phyloP scores from a whole-genome alignment of 2,888 invertebrate species.

The Oeneis ivallda region DNA sequence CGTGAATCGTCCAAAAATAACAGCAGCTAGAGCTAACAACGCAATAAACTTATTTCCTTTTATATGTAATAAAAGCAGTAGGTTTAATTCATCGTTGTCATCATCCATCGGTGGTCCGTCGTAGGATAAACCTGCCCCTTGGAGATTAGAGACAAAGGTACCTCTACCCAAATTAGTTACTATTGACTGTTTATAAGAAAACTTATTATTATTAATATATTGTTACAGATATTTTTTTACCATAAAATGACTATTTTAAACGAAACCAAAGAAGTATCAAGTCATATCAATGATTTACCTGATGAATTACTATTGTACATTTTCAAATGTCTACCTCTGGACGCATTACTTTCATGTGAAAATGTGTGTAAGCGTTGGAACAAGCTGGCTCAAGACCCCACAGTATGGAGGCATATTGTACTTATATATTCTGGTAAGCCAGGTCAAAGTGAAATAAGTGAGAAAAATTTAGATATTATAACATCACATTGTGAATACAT shows the following conservation, averaged over 20 bases:
- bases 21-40: background rate
- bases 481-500: conserved; percentile 58
- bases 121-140: too few relatives aligned
- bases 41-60: background rate
- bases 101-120: too few relatives aligned
- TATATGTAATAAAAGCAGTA: background rate
- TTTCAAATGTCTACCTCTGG: conserved; percentile 63
- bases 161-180: background rate
- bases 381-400: conserved; percentile 56
- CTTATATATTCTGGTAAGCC: conserved; percentile 67
- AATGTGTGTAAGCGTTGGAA: conserved; percentile 66
- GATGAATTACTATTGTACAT: conserved; percentile 67
- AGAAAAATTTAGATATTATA: conserved; percentile 58
- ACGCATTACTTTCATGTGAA: conserved; percentile 61
- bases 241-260: conserved; percentile 31
- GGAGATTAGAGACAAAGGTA: background rate
- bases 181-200: too few relatives aligned
- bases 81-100: too few relatives aligned
- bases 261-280: conserved; percentile 14
- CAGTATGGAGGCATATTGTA: conserved; percentile 61
- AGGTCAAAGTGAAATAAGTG: conserved; percentile 60
- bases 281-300: conserved; percentile 57
- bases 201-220: too few relatives aligned
- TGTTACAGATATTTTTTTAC: background rate
- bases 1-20: background rate